Conservation (phyloP, 2,113 vertebrate genomes). For the Leucosticte australis region DNA sequence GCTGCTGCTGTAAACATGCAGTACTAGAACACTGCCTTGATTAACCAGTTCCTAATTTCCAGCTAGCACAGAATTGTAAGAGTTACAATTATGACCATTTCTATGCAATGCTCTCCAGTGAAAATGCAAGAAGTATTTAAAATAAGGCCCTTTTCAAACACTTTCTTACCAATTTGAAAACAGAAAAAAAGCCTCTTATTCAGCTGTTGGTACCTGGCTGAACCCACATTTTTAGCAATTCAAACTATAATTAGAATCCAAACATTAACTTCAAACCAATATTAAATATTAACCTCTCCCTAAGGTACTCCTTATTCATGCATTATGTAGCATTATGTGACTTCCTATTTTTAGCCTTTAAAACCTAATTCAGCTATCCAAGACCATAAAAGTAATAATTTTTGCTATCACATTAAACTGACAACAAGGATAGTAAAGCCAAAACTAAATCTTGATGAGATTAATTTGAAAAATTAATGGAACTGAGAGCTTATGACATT, state of each 20-base stretch:
- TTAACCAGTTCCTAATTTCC: neutral
- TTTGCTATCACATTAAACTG: neutral
- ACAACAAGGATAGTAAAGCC: neutral
- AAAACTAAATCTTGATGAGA: neutral
- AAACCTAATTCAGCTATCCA: neutral
- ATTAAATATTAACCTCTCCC: slow-evolving; percentile 1
- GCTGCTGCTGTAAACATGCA: neutral
- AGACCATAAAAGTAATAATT: neutral
- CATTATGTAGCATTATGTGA: neutral
- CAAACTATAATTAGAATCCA: neutral
- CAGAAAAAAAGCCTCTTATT: accelerated
- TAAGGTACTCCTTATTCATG: neutral
- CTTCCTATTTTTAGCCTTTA: neutral
- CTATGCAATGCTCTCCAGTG: neutral
- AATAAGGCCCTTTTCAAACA: neutral
- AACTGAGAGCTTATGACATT: neutral
- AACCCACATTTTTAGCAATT: neutral
- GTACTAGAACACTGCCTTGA: neutral
- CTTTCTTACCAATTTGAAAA: neutral
- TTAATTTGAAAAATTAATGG: neutral
- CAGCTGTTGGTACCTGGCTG: neutral
- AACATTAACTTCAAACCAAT: neutral
- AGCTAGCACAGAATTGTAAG: neutral
- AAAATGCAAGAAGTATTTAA: neutral
- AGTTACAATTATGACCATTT: neutral